Evolutionary conservation across 2,797 vertebrate species (phyloP).

Genomic region (Ceyx erithaca): DNA sequence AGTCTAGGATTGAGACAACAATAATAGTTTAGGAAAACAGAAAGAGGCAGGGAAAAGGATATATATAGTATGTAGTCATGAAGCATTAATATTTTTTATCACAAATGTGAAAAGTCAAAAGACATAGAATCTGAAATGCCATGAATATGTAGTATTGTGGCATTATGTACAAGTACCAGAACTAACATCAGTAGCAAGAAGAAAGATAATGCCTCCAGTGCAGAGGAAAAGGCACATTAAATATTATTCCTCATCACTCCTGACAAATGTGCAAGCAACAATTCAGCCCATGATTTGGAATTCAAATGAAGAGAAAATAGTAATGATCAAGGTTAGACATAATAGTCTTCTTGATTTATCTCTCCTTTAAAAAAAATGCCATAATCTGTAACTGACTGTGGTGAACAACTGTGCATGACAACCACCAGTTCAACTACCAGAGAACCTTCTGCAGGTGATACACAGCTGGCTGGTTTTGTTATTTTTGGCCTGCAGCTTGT

Average conservation of each 20-base stretch:
- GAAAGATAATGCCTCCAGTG: background rate
- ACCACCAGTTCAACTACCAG: background rate
- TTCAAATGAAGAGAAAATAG: background rate
- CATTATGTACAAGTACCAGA: background rate
- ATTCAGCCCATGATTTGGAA: background rate
- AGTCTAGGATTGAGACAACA: conserved; percentile 82
- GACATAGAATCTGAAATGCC: background rate
- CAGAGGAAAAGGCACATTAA: background rate
- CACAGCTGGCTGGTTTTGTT: background rate
- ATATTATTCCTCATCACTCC: background rate
- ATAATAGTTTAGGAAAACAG: background rate
- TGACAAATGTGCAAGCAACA: background rate
- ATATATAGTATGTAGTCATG: background rate
- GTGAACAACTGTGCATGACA: background rate
- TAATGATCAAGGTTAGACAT: background rate
- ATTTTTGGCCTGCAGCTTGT: too few species aligned
- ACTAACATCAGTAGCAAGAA: background rate
- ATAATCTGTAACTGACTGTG: background rate
- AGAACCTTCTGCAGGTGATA: background rate
- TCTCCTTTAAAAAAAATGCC: background rate
- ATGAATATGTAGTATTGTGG: background rate
- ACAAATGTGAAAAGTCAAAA: background rate
- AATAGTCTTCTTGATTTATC: background rate
- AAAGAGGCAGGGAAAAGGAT: background rate
- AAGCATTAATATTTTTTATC: background rate